Evolutionary conservation across 2,113 vertebrate species (phyloP).

Genomic region (Noctilio leporinus): DNA sequence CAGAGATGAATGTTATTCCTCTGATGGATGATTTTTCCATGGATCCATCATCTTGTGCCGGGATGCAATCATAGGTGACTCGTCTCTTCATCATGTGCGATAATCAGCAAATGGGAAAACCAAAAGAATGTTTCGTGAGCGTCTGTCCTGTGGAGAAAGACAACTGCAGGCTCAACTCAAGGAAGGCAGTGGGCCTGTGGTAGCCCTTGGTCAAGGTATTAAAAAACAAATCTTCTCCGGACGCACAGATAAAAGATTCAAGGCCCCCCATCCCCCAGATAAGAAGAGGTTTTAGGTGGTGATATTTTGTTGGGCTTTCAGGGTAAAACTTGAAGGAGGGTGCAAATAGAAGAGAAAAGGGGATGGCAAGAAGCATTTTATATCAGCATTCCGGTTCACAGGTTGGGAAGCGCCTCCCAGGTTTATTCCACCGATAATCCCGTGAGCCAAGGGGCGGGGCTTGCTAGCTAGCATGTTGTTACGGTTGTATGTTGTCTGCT

Average conservation of each 20-base stretch:
- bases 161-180: background rate
- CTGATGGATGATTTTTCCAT: background rate
- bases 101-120: background rate
- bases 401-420: accelerated
- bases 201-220: background rate
- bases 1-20: background rate
- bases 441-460: accelerated
- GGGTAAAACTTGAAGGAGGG: background rate
- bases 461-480: background rate
- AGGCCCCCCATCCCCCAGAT: background rate
- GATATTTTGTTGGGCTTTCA: background rate
- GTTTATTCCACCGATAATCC: background rate
- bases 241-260: background rate
- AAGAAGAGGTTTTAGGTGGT: background rate
- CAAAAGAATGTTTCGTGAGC: background rate
- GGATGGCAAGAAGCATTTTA: background rate
- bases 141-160: background rate
- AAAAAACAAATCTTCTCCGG: background rate
- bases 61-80: background rate
- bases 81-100: background rate
- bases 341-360: background rate
- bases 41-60: background rate
- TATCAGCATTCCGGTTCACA: background rate
- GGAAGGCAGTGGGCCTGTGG: background rate
- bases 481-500: background rate